Evolutionary conservation across 2,797 vertebrate species (phyloP), one percentile per base, ranked within the genome.

Genomic region (Pangasius mekongensis): DNA sequence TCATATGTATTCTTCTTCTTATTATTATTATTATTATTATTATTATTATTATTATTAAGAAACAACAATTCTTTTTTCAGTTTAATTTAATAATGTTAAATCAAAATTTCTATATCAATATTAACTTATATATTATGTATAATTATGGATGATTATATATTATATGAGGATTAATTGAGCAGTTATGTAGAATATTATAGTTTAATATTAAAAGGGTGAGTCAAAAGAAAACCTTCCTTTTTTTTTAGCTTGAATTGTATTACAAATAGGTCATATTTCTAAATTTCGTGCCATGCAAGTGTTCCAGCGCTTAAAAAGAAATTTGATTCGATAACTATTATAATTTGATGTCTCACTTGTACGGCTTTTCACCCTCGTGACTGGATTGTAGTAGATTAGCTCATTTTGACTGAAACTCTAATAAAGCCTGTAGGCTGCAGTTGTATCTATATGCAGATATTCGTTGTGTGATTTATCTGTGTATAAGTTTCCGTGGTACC

Each of bases 381-480:
- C 1, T 49, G 39, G 27, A 43, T 76, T 47, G 49, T 11, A 74
- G 47, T 52, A 49, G n/a, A 39, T n/a, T 6, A 22, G 18, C 9
- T 30, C 43, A 54, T 74, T 74, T 74, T 5, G 22, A 27, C 30
- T 16, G 30, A 66, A 64, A 43, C 24, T 6, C 5, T 13, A 71
- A 27, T 64, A 64, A 83, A 47, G 22, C 30, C 47, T 56, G 64
- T 6, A 71, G n/a, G 6, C 36, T 66, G 62, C 3, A 22, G 16
- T 16, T 73, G 66, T 84, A 47, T 86, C 18, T 24, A 0, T 24
- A 24, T 30, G 30, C 33, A 80, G 74, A 80, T 54, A 36, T 67
- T 67, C 7, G 6, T 24, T 78, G 58, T 85, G 74, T 82, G 86
- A 49, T 86, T 86, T 76, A 81, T 86, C 47, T 43, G 83, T 77